phyloP scores from a whole-genome alignment of 2,797 vertebrate species.

The Benthosema pterotum region DNA sequence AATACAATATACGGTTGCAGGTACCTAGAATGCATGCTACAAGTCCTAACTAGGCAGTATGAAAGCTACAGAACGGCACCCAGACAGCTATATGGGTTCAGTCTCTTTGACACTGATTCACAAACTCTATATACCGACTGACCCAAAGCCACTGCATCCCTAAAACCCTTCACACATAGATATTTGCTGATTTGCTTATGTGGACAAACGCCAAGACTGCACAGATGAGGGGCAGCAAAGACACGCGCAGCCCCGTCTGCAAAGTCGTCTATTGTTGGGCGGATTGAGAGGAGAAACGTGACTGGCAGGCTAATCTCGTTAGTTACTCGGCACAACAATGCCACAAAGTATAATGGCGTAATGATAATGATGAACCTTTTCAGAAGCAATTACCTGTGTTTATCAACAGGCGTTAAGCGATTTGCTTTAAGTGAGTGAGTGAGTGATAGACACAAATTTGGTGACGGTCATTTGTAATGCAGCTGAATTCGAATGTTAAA shows the following conservation, averaged over 20 bases:
- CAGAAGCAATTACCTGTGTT: conserved; percentile 73
- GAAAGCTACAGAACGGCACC: too few relatives aligned
- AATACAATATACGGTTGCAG: too few relatives aligned
- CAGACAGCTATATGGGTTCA: too few relatives aligned
- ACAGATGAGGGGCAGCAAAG: conserved; percentile 10
- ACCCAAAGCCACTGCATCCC: too few relatives aligned
- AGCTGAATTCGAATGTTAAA: conserved; percentile 44
- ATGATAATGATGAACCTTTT: conserved; percentile 74
- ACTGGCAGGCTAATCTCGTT: conserved; percentile 73
- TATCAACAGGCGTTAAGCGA: conserved; percentile 64
- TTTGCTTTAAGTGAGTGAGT: conserved; percentile 64
- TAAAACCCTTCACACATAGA: too few relatives aligned
- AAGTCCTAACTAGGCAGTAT: too few relatives aligned
- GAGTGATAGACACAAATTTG: conserved; percentile 49
- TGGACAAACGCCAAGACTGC: conserved; percentile 5
- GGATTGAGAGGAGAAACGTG: conserved; percentile 69
- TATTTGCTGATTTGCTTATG: too few relatives aligned
- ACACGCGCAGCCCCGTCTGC: conserved; percentile 49
- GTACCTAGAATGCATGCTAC: too few relatives aligned
- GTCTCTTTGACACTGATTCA: too few relatives aligned
- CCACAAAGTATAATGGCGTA: conserved; percentile 68
- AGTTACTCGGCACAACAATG: conserved; percentile 67
- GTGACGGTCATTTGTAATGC: conserved; percentile 46
- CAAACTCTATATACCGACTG: too few relatives aligned
- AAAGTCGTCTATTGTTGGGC: conserved; percentile 68